Evolutionary conservation across 2,888 invertebrate species (phyloP), one percentile per base, ranked within the genome.

Genomic region (Gonocerus acuteangulatus): DNA sequence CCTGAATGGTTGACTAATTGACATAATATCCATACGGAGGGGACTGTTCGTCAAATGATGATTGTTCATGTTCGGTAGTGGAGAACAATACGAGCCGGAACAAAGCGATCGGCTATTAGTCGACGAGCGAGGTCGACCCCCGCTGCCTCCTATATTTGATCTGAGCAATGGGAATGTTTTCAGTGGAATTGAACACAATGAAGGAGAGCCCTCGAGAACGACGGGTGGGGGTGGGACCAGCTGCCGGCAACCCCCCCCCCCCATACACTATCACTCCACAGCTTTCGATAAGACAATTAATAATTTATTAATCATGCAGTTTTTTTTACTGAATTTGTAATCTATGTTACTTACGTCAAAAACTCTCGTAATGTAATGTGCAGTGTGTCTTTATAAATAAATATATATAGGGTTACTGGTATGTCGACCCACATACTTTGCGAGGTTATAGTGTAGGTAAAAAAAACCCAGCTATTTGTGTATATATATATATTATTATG

Each of bases 101-200:
- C 52, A 52, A 52, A 39, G 52, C 39, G 21, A 36, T 39, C 51
- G 34, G 51, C 51, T 51, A 51, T 51, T 51, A 51, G 51, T 18
- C 4, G 27, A 9, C 27, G 9, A 9, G 9, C 27, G 4, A 4
- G 4, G 4, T 27, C 27, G n/a, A 34, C 11, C 54, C 44, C 54
- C 2, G 42, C n/a, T n/a, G 22, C 42, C 21, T 42, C 16, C 54
- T 54, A 54, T 54, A 54, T 54, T 54, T 54, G 54, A 54, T 54
- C 54, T 21, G 44, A 54, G 42, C 54, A 54, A 54, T 54, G 54
- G 22, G 39, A 54, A 39, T 54, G 54, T 54, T 54, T 54, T 54
- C 54, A 42, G 39, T 19, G 54, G 54, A 39, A 44, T 36, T 27
- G 22, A 54, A 54, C 54, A 54, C 54, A 54, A 54, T 54, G 54